phyloP scores from a whole-genome alignment of 2,113 vertebrate species.

The Chiloscyllium plagiosum region DNA sequence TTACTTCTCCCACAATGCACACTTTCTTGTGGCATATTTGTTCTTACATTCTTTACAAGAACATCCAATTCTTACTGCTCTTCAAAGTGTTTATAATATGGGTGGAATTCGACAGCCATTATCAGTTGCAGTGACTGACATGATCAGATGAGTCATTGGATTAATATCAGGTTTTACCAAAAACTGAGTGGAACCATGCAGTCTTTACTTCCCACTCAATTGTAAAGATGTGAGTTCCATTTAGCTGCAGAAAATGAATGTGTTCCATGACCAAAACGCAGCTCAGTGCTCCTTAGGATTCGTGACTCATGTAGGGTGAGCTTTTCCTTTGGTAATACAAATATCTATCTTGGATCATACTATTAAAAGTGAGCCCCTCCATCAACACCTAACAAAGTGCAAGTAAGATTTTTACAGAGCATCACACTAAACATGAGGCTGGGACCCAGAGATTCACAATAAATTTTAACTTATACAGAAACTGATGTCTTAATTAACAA shows the following conservation, averaged over 20 bases:
- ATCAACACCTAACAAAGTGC: no score
- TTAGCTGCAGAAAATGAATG: background rate
- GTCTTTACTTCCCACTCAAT: background rate
- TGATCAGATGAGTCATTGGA: background rate
- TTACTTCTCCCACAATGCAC: background rate
- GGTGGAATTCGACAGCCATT: background rate
- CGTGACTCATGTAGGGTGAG: background rate
- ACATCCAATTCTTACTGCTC: background rate
- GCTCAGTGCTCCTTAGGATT: background rate
- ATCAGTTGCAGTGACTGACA: background rate
- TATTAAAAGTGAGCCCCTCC: background rate
- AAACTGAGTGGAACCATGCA: background rate
- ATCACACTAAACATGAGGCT: background rate
- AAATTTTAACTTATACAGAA: background rate
- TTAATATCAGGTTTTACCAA: background rate
- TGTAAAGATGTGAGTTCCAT: background rate
- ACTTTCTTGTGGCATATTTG: background rate
- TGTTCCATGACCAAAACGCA: background rate
- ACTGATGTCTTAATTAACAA: background rate
- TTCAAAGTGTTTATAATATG: background rate
- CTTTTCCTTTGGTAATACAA: background rate
- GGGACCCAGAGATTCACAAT: background rate
- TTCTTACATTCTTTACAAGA: background rate
- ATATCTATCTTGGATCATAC: background rate
- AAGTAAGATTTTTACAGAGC: background rate